A percentile compares a stretch with the other conserved stretches of the same genome.
Evolutionary conservation across 23 tunicate genomes (phyloP).

Genomic region (Trididemnum clinides): DNA sequence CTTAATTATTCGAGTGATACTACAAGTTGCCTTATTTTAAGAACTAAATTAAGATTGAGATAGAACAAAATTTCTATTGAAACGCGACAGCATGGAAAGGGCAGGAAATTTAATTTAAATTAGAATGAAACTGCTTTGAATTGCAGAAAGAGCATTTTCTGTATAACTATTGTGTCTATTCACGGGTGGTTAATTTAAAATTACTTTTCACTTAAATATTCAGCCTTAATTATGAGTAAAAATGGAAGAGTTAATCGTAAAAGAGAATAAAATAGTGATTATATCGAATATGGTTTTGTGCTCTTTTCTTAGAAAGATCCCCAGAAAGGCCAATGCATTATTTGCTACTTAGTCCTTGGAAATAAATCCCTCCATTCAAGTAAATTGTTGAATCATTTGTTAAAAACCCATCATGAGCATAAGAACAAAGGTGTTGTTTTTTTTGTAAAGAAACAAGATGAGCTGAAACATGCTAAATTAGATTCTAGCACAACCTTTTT

Average conservation of each 20-base stretch:
- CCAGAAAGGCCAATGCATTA: slow-evolving; percentile 35
- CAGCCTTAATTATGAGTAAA: slow-evolving; percentile 16
- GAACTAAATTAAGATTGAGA: no score
- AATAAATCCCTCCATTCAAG: slow-evolving; percentile 29
- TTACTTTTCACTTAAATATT: not conserved
- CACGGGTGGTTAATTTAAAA: not conserved
- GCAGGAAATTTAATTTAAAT: no score
- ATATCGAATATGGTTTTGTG: slow-evolving; percentile 22
- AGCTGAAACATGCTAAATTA: slow-evolving; percentile 21
- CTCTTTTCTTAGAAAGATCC: slow-evolving; percentile 20
- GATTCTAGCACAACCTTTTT: slow-evolving; percentile 8
- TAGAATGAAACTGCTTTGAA: not conserved
- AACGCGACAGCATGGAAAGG: no score
- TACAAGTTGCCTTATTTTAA: no score
- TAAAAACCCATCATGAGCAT: slow-evolving; percentile 5
- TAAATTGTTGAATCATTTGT: slow-evolving; percentile 31
- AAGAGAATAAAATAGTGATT: slow-evolving; percentile 12
- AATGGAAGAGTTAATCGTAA: not conserved
- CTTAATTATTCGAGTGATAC: no score
- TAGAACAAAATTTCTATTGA: no score
- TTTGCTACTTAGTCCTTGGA: slow-evolving; percentile 30
- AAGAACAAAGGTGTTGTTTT: slow-evolving; percentile 34
- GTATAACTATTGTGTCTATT: not conserved
- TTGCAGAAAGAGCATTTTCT: not conserved
- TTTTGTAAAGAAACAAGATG: slow-evolving; percentile 35